Evolutionary conservation across 2,888 invertebrate genomes (phyloP), one percentile per base, ranked within the genome.

Genomic region (Diaphora mendica): DNA sequence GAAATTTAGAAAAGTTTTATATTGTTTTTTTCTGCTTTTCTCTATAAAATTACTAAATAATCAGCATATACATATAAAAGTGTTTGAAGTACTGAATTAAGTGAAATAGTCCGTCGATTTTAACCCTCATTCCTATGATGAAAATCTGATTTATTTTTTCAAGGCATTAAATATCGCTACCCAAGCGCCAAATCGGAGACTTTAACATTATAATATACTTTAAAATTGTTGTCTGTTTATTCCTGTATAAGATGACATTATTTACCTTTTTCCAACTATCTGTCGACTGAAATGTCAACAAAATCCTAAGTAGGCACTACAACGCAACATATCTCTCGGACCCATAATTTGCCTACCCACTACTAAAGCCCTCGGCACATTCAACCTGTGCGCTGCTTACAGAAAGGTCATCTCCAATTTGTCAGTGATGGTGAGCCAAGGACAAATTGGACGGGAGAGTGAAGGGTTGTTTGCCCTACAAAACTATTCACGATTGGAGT

Each of bases 401-500:
- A 83, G 80, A 84, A 84, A 84, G 84, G 83, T 81, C 82, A 81
- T 78, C 75, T 84, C 81, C 84, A 84, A 84, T 84, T 84, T 84
- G 84, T 80, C 76, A 75, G 76, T 73, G 76, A 75, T 79, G 74
- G 68, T 72, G 69, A 70, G 30, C 72, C n/a, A n/a, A 51, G 68
- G 75, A 73, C 83, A 84, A 81, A 82, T 82, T 82, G 83, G 79
- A 82, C 77, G 77, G 71, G 73, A 77, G 77, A 77, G 75, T 82
- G 82, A 84, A 83, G 79, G 84, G 85, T 81, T 83, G 82, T 87
- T 86, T 87, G 76, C 85, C 78, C 74, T 85, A 80, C 84, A 85
- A 85, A 87, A 87, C 86, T 86, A 86, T 84, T 83, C 85, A 77
- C 80, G 74, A 84, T 82, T 83, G 83, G 85, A 83, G 70, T 81